Percentiles rank a stretch among this genome's conserved stretches.
phyloP scores from a whole-genome alignment of 2,888 invertebrate genomes.

The Hemaris fuciformis region DNA sequence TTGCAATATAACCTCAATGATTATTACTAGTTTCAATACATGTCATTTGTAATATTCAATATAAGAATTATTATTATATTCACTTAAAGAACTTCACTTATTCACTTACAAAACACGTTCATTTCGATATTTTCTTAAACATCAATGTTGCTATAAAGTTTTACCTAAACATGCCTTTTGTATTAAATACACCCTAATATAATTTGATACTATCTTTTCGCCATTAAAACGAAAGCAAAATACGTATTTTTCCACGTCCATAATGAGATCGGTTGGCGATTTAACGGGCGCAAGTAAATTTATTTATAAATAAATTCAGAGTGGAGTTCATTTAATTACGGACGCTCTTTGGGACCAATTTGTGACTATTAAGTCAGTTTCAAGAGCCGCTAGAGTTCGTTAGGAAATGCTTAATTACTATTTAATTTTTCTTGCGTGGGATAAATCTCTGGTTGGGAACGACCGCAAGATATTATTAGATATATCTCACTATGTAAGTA shows the following conservation, averaged over 20 bases:
- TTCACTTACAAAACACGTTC: too few species aligned
- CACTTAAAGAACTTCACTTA: too few species aligned
- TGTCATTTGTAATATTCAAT: too few species aligned
- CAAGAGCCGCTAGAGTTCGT: not conserved
- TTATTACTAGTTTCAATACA: too few species aligned
- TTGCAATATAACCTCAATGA: too few species aligned
- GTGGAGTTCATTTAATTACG: not conserved
- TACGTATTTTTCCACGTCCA: not conserved
- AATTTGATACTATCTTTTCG: not conserved
- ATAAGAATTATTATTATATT: too few species aligned
- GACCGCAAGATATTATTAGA: not conserved
- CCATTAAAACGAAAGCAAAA: not conserved
- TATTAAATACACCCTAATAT: not conserved
- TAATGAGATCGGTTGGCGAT: not conserved
- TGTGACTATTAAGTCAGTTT: not conserved
- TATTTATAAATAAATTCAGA: slow-evolving; percentile 1
- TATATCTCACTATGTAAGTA: too few species aligned
- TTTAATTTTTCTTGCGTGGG: not conserved
- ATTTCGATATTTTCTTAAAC: too few species aligned
- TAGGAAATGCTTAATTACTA: not conserved
- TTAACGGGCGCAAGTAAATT: not conserved
- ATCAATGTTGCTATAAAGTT: too few species aligned
- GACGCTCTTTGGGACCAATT: slow-evolving; percentile 1
- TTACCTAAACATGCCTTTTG: not conserved
- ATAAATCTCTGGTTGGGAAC: not conserved